A percentile compares a stretch with the other conserved stretches of the same genome.
phyloP scores from a whole-genome alignment of 2,113 vertebrate species.

The Pteruthius melanotis region DNA sequence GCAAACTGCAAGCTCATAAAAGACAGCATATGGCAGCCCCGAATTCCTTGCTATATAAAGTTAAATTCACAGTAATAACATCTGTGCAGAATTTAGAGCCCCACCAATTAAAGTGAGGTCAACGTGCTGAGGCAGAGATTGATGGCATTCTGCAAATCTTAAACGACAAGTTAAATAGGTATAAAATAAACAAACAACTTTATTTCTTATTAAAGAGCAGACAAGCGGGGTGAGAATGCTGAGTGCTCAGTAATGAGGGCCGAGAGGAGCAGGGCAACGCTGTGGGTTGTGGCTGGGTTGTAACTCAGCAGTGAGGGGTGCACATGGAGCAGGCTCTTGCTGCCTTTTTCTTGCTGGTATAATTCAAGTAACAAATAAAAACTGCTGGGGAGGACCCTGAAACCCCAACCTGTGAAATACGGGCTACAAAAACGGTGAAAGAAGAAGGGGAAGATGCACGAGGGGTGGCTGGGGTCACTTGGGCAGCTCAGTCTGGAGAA shows the following conservation, averaged over 20 bases:
- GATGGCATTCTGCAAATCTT: constrained; percentile 31
- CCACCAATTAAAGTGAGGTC: constrained; percentile 23
- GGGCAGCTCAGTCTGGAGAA: not conserved
- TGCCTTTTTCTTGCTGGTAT: not conserved
- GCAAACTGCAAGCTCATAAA: constrained; percentile 39
- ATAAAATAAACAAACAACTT: constrained; percentile 36
- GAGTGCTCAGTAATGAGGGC: not conserved
- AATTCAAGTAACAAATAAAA: not conserved
- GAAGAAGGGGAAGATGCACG: accelerated
- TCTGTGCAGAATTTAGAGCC: constrained; percentile 49
- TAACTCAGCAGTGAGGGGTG: not conserved
- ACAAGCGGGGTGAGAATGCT: not conserved
- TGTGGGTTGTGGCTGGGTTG: not conserved
- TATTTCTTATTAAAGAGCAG: constrained; percentile 22
- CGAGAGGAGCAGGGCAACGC: not conserved
- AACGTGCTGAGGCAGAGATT: constrained; percentile 1
- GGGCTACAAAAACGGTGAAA: not conserved
- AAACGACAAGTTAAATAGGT: constrained; percentile 9
- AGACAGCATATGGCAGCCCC: constrained; percentile 35
- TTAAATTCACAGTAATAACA: constrained; percentile 53
- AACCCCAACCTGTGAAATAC: accelerated
- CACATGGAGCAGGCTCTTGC: not conserved
- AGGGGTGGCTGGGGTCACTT: not conserved
- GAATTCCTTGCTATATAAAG: constrained; percentile 41
- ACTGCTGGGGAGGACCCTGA: not conserved